Evolutionary conservation across 2,888 invertebrate species (phyloP).

Genomic region (Mesodorylaimus sp.): DNA sequence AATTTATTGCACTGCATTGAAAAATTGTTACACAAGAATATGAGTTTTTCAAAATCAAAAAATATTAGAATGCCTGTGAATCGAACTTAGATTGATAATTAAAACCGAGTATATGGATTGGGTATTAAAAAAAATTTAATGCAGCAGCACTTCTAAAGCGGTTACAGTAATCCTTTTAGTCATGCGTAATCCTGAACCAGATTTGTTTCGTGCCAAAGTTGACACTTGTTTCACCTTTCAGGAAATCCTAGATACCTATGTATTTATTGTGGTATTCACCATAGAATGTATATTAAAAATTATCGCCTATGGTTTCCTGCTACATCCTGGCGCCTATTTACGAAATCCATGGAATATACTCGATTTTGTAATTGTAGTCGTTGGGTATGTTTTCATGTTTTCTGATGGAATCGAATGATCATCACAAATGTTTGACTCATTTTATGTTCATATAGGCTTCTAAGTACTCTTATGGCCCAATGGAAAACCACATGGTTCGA

Average conservation of each 20-base stretch:
- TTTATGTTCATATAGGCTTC: conserved; percentile 11
- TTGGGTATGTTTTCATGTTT: conserved; percentile 55
- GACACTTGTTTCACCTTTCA: no score
- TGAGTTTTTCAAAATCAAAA: no score
- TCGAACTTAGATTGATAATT: no score
- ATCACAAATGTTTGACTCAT: conserved; percentile 6
- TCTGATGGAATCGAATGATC: not conserved
- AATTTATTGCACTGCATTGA: no score
- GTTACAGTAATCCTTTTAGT: no score
- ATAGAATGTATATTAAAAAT: conserved; percentile 98
- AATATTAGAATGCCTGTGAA: no score
- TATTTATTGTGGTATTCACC: conserved; percentile 97
- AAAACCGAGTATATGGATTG: no score
- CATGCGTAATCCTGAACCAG: no score
- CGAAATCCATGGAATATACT: conserved; percentile 89
- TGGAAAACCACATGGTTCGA: conserved; percentile 59
- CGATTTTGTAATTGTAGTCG: conserved; percentile 74
- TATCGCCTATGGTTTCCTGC: conserved; percentile 88
- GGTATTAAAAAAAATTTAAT: no score
- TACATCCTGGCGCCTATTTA: conserved; percentile 90
- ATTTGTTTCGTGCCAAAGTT: no score
- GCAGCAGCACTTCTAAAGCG: no score
- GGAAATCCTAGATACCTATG: conserved; percentile 95
- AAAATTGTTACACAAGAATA: no score
- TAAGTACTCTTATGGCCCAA: conserved; percentile 24